Conservation (phyloP, 2,797 vertebrate genomes). For the Tachyglossus aculeatus region DNA sequence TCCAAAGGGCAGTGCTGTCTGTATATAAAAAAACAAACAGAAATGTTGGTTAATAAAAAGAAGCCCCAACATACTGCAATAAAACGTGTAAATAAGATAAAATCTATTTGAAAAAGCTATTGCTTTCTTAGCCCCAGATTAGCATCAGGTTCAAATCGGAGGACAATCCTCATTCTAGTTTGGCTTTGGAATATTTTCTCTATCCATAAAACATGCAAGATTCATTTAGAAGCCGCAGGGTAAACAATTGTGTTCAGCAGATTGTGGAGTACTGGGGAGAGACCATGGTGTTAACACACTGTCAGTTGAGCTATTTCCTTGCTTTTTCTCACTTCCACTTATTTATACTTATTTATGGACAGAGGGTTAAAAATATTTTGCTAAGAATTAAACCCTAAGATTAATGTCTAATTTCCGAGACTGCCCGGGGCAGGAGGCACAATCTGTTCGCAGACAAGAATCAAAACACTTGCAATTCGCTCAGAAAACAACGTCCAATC, state of each 20-base stretch:
- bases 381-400: conserved; percentile 42
- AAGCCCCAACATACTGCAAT: neutral
- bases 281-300: neutral
- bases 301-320: neutral
- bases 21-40: neutral
- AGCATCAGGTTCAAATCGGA: conserved; percentile 6
- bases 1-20: neutral
- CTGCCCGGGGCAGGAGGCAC: conserved; percentile 36
- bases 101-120: no score
- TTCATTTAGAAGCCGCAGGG: neutral
- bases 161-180: neutral
- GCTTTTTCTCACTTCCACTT: conserved; percentile 30
- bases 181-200: conserved; percentile 2
- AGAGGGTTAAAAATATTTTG: conserved; percentile 51
- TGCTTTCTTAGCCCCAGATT: neutral
- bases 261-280: neutral
- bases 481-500: conserved; percentile 53
- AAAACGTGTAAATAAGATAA: no score
- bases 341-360: conserved; percentile 43
- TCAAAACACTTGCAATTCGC: conserved; percentile 52
- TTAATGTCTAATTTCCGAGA: conserved; percentile 49
- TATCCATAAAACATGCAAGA: conserved; percentile 27
- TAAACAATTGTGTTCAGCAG: conserved; percentile 34
- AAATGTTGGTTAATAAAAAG: conserved; percentile 1
- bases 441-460: conserved; percentile 47